phyloP scores from a whole-genome alignment of 2,797 vertebrate species.

The Sardinella longiceps region DNA sequence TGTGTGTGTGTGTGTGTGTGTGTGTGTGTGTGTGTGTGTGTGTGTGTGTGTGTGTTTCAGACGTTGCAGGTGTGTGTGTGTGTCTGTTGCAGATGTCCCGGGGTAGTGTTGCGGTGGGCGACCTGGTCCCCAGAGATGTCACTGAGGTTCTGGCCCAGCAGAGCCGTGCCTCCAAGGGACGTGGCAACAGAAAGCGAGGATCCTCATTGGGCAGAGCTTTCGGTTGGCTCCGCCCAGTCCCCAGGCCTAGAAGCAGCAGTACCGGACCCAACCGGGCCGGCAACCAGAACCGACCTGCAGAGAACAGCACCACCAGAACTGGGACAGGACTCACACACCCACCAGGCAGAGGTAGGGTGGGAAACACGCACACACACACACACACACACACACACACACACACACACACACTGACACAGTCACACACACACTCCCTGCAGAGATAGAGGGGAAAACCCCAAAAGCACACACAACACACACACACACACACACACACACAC shows the following conservation, averaged over 20 bases:
- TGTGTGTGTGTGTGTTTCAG: neutral
- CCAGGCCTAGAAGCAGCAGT: slow-evolving; percentile 67
- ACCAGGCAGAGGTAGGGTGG: slow-evolving; percentile 71
- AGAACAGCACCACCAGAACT: slow-evolving; percentile 47
- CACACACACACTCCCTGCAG: too few species aligned
- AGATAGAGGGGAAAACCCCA: too few species aligned
- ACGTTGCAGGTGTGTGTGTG: neutral
- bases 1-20: neutral
- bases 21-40: slow-evolving; percentile 4
- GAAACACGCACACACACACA: neutral
- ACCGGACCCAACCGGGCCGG: slow-evolving; percentile 57
- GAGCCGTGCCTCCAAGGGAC: slow-evolving; percentile 70
- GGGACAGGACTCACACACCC: slow-evolving; percentile 50
- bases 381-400: neutral
- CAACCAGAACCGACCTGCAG: slow-evolving; percentile 43
- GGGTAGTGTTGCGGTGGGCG: slow-evolving; percentile 72
- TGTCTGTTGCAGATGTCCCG: slow-evolving; percentile 72
- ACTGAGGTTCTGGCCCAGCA: slow-evolving; percentile 75
- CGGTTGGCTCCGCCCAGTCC: slow-evolving; percentile 85
- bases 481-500: too few species aligned
- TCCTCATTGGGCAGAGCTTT: slow-evolving; percentile 83
- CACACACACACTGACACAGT: too few species aligned
- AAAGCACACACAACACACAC: too few species aligned
- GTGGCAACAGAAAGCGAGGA: slow-evolving; percentile 76
- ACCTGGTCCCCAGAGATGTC: slow-evolving; percentile 78